Conservation (phyloP, 2,113 vertebrate genomes). For the Sinocyclocheilus anophthalmus region DNA sequence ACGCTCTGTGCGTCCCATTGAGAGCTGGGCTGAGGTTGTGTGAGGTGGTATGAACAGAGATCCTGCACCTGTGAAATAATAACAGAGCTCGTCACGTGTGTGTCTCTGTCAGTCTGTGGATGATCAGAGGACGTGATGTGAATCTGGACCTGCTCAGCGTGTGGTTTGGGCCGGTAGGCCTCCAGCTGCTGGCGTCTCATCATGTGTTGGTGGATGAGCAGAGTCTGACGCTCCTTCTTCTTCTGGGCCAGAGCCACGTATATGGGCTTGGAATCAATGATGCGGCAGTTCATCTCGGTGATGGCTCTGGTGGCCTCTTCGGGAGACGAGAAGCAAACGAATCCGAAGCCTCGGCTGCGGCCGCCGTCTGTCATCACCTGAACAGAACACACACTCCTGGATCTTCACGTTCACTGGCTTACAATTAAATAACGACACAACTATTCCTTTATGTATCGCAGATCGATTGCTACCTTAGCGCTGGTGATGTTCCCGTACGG, state of each 20-base stretch:
- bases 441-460: neutral
- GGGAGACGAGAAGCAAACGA: conserved; percentile 57
- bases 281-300: conserved; percentile 97
- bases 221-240: conserved; percentile 95
- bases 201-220: conserved; percentile 97
- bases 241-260: conserved; percentile 95
- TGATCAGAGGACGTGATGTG: neutral
- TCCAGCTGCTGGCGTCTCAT: conserved; percentile 72
- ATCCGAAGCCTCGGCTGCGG: conserved; percentile 96
- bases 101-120: neutral
- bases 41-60: conserved; percentile 80
- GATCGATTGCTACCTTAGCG: conserved; percentile 82
- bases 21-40: conserved; percentile 84
- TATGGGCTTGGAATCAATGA: conserved; percentile 93
- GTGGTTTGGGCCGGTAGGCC: no score
- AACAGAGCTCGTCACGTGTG: neutral
- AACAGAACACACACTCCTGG: neutral
- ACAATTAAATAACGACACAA: neutral
- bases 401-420: neutral
- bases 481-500: conserved; percentile 97
- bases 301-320: conserved; percentile 94
- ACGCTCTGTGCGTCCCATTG: conserved; percentile 77
- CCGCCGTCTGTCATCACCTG: conserved; percentile 98
- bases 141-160: neutral
- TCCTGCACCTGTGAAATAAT: conserved; percentile 79